These are phyloP conservation scores for Apocrypta bakeri DNA, from an alignment of 1,140 invertebrate genomes.

Conservation along the genomic window DNA sequence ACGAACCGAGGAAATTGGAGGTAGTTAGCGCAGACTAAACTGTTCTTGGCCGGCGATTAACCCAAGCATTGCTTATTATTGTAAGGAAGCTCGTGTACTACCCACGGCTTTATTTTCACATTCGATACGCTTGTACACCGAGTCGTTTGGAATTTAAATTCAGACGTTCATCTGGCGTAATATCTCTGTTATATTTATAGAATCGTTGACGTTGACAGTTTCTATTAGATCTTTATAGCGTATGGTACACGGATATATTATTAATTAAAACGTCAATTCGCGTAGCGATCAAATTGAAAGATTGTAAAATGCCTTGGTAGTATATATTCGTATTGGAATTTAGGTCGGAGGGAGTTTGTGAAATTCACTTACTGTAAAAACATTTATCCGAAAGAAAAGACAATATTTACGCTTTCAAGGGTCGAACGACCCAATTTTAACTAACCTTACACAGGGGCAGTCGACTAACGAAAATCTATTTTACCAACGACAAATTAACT, in stretches of 20 bases:
- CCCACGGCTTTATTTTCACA: background rate
- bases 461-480: slow-evolving; percentile 25
- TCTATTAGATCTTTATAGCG: background rate
- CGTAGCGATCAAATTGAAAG: no score
- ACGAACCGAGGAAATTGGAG: slow-evolving; percentile 35
- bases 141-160: no score
- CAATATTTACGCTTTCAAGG: background rate
- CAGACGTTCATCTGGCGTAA: no score
- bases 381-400: background rate
- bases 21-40: slow-evolving; percentile 15
- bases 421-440: background rate
- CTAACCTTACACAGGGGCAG: no score
- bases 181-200: no score
- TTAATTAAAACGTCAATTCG: background rate
- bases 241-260: background rate
- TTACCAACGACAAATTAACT: slow-evolving; percentile 18
- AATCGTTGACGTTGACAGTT: no score
- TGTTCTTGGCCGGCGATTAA: slow-evolving; percentile 30
- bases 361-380: background rate
- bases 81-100: background rate
- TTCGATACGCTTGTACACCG: no score
- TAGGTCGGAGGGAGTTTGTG: no score
- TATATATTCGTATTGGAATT: no score
- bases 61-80: slow-evolving; percentile 31
- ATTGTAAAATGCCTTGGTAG: no score